A percentile compares a stretch with the other conserved stretches of the same genome.
Conservation (phyloP, 2,797 vertebrate genomes). For the Chelon auratus region DNA sequence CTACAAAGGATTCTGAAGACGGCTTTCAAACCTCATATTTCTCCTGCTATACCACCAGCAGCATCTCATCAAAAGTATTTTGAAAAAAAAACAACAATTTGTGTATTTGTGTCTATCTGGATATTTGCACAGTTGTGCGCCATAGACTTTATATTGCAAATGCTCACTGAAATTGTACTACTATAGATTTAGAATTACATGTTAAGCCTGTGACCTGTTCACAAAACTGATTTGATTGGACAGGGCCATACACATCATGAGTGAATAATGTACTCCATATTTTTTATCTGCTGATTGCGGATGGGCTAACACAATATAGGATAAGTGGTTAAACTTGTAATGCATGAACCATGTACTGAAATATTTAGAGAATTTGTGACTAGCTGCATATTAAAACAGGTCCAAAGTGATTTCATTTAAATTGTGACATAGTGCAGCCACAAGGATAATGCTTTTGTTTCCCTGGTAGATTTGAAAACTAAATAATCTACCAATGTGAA, state of each 20-base stretch:
- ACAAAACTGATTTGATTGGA: neutral
- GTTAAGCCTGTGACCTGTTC: no score
- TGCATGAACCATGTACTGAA: constrained; percentile 1
- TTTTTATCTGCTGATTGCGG: neutral
- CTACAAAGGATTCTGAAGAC: constrained; percentile 15
- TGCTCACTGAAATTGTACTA: no score
- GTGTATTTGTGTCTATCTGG: neutral
- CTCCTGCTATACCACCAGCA: neutral
- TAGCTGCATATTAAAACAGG: constrained; percentile 10
- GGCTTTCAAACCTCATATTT: constrained; percentile 4
- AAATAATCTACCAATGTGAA: neutral
- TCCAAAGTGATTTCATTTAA: neutral
- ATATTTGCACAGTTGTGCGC: neutral
- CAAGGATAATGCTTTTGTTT: neutral
- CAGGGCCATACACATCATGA: neutral
- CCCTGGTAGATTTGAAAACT: neutral
- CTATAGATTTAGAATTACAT: no score
- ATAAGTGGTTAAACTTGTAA: constrained; percentile 3
- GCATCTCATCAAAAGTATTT: neutral
- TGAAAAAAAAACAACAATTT: neutral
- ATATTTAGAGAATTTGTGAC: constrained; percentile 22
- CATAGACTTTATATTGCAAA: neutral
- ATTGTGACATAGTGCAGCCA: neutral
- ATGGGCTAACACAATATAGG: neutral
- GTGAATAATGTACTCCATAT: neutral